These are phyloP conservation scores for Auanema sp. DNA, from an alignment of 2,888 invertebrate genomes.

Conservation along the genomic window DNA sequence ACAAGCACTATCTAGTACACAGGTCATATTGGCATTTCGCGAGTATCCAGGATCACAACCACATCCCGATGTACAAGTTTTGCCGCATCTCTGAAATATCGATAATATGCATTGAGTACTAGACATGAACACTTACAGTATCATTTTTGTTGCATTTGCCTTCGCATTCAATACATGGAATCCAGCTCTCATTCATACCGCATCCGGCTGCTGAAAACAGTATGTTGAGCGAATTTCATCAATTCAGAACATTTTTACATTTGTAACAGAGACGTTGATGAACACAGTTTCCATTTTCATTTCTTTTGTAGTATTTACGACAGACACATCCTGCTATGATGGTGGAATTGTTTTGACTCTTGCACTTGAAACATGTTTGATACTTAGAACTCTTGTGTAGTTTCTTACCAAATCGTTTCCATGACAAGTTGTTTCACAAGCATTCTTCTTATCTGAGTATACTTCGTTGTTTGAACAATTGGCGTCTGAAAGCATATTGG, in stretches of 20 bases:
- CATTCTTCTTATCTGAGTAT: constrained; percentile 6
- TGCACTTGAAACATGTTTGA: not conserved
- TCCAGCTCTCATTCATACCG: constrained; percentile 10
- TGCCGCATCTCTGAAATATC: too few relatives aligned
- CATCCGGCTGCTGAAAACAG: constrained; percentile 13
- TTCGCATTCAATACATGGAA: constrained; percentile 9
- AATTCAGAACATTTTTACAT: not conserved
- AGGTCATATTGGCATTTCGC: too few relatives aligned
- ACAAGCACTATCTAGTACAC: too few relatives aligned
- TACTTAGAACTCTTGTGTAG: not conserved
- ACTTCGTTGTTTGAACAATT: constrained; percentile 8
- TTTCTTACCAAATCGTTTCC: constrained; percentile 3
- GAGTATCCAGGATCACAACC: too few relatives aligned
- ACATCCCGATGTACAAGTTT: too few relatives aligned
- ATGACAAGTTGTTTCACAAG: constrained; percentile 13
- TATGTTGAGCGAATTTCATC: too few relatives aligned
- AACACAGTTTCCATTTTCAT: constrained; percentile 9
- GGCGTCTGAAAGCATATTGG: constrained; percentile 1
- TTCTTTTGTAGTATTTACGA: constrained; percentile 14
- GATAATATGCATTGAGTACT: too few relatives aligned
- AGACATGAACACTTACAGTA: too few relatives aligned
- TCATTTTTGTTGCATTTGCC: not conserved
- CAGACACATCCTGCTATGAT: constrained; percentile 7
- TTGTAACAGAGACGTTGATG: constrained; percentile 7
- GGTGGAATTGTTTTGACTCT: not conserved